Conservation (phyloP, 2,797 vertebrate species). For the Urosaurus nigricauda region DNA sequence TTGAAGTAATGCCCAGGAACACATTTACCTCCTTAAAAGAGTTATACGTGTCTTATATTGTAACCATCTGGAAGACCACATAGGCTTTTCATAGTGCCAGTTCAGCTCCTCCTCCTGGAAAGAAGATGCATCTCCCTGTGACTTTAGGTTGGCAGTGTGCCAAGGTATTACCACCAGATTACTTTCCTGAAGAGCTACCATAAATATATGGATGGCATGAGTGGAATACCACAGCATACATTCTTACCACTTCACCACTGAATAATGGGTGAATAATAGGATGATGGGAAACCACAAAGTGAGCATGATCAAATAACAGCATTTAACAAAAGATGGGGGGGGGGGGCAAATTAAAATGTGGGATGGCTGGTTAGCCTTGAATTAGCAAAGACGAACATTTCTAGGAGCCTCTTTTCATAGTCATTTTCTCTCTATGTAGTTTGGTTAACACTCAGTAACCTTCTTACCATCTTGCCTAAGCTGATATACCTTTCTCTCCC, state of each 20-base stretch:
- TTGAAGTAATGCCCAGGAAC: no score
- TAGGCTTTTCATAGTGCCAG: not conserved
- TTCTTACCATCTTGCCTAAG: not conserved
- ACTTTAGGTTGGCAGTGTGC: not conserved
- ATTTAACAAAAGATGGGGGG: not conserved
- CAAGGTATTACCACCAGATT: not conserved
- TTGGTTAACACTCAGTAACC: not conserved
- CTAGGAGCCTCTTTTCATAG: rapidly evolving
- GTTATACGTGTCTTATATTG: not conserved
- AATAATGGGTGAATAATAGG: conserved; percentile 1
- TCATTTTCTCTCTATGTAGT: not conserved
- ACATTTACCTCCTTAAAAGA: no score
- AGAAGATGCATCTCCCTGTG: not conserved
- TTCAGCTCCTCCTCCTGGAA: not conserved
- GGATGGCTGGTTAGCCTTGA: not conserved
- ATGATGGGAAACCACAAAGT: not conserved
- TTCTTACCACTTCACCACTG: conserved; percentile 2
- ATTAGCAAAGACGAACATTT: conserved; percentile 9
- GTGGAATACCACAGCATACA: not conserved
- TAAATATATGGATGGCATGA: conserved; percentile 10
- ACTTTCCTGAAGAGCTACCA: not conserved
- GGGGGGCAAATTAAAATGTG: not conserved
- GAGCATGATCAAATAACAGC: conserved; percentile 25
- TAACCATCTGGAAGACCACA: not conserved
- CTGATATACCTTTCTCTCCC: not conserved